These are phyloP conservation scores for Cyrtonyx montezumae DNA, from an alignment of 2,113 vertebrate species.

Conservation along the genomic window DNA sequence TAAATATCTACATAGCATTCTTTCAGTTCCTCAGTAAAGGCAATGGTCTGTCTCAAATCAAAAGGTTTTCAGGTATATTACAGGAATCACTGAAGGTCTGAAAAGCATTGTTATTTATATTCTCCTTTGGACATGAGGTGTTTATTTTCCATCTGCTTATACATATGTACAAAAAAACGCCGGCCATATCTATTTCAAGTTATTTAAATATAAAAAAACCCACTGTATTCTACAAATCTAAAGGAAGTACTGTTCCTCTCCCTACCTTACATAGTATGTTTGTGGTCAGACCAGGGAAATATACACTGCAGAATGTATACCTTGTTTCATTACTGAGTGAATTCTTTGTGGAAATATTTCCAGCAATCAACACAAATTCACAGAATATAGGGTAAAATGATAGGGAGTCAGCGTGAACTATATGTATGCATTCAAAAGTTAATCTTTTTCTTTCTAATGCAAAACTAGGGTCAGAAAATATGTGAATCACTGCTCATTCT, in stretches of 20 bases:
- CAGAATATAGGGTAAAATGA: neutral
- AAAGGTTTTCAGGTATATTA: neutral
- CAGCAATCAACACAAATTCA: neutral
- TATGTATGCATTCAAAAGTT: neutral
- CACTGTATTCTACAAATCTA: neutral
- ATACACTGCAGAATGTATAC: neutral
- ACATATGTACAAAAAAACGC: neutral
- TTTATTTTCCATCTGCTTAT: constrained; percentile 20
- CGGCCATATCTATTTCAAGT: neutral
- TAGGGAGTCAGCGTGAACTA: neutral
- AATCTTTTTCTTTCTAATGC: neutral
- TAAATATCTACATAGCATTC: constrained; percentile 20
- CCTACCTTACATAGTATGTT: neutral
- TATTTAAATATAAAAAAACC: neutral
- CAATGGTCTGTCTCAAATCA: neutral
- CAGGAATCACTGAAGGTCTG: neutral
- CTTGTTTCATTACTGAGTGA: neutral
- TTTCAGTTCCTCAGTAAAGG: constrained; percentile 8
- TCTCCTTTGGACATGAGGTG: neutral
- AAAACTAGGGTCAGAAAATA: neutral
- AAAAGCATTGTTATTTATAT: neutral
- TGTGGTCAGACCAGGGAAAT: neutral
- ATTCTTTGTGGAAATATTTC: neutral
- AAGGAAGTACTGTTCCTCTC: neutral
- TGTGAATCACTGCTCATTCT: neutral